phyloP scores from a whole-genome alignment of 2,113 vertebrate species.

The Himantopus leucocephalus region DNA sequence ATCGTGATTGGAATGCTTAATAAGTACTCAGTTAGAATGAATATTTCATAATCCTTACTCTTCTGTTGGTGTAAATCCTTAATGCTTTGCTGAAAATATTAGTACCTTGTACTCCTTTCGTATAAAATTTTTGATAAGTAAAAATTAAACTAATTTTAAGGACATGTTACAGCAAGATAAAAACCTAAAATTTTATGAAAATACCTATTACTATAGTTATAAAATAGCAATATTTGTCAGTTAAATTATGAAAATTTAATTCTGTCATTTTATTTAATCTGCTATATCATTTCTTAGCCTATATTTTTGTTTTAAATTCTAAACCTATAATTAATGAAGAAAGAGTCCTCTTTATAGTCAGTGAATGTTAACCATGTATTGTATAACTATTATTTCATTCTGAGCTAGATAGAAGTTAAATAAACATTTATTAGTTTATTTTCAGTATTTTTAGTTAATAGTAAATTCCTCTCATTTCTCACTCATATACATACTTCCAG shows the following conservation, averaged over 20 bases:
- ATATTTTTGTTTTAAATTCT: not conserved
- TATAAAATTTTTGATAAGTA: not conserved
- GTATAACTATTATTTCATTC: not conserved
- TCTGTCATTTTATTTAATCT: not conserved
- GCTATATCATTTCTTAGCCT: not conserved
- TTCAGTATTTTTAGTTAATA: not conserved
- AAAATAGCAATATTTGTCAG: not conserved
- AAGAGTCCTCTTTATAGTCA: not conserved
- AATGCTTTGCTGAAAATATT: not conserved
- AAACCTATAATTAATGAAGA: not conserved
- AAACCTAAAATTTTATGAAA: not conserved
- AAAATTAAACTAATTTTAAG: not conserved
- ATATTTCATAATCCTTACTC: not conserved
- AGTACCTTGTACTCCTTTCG: not conserved
- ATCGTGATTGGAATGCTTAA: not conserved
- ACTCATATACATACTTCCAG: not conserved
- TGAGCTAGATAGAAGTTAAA: not conserved
- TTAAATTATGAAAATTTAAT: not conserved
- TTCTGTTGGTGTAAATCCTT: not conserved
- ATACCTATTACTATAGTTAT: not conserved
- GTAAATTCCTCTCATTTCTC: not conserved
- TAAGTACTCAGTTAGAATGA: not conserved
- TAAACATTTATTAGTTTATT: not conserved
- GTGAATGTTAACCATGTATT: not conserved
- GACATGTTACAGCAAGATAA: not conserved